Percentiles rank a stretch among this genome's conserved stretches.
Evolutionary conservation across 2,113 vertebrate genomes (phyloP).

Genomic region (Oryzias woworae): DNA sequence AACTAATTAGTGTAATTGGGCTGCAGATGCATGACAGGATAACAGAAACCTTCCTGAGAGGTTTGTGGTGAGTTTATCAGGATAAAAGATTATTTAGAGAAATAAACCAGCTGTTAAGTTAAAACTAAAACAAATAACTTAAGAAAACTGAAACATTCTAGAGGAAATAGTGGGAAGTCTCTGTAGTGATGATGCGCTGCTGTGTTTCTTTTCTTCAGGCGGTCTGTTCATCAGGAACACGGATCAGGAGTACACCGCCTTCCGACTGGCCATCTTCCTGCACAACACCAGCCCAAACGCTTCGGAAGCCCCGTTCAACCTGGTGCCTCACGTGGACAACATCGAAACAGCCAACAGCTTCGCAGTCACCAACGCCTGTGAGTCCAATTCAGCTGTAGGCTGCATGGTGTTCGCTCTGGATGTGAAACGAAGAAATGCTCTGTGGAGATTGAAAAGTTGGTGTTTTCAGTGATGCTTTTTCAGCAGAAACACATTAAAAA

Average conservation of each 20-base stretch:
- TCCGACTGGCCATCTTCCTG: conserved; percentile 97
- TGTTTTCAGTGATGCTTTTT: too few relatives aligned
- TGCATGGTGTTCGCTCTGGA: not conserved
- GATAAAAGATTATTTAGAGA: too few relatives aligned
- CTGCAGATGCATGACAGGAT: too few relatives aligned
- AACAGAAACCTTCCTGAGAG: too few relatives aligned
- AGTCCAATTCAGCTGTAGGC: conserved; percentile 66
- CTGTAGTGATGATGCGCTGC: not conserved
- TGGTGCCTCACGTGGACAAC: conserved; percentile 99
- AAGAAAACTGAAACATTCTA: too few relatives aligned
- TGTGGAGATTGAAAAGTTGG: too few relatives aligned
- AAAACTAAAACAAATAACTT: too few relatives aligned
- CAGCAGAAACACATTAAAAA: too few relatives aligned
- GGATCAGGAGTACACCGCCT: conserved; percentile 99
- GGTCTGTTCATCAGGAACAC: conserved; percentile 99
- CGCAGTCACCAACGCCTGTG: conserved; percentile 99
- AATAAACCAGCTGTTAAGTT: too few relatives aligned
- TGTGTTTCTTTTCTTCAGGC: conserved; percentile 72
- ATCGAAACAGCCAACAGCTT: conserved; percentile 99
- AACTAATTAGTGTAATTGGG: too few relatives aligned
- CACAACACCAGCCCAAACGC: conserved; percentile 99
- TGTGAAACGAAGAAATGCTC: too few relatives aligned
- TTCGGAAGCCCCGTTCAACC: conserved; percentile 97
- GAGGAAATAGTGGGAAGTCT: not conserved
- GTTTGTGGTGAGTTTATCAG: too few relatives aligned